phyloP scores from a whole-genome alignment of 64 coral and sea anemone genomes.

The Catalaphyllia jardinei region DNA sequence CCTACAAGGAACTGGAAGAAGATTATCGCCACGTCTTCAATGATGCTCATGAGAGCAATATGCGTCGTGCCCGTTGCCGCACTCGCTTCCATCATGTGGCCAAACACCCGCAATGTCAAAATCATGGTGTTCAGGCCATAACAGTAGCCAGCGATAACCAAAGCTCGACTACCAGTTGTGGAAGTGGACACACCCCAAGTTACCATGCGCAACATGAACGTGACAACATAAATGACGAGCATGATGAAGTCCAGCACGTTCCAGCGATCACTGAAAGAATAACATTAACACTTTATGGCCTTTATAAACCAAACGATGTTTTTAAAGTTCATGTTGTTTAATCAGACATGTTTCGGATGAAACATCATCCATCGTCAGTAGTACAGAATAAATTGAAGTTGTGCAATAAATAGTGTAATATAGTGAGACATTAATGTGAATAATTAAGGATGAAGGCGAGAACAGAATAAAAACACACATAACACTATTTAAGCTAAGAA shows the following conservation, averaged over 20 bases:
- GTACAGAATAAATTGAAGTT: no score
- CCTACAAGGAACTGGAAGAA: slow-evolving; percentile 30
- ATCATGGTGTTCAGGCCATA: slow-evolving; percentile 48
- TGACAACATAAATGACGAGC: slow-evolving; percentile 29
- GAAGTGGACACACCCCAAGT: slow-evolving; percentile 29
- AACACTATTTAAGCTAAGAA: no score
- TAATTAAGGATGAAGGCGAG: no score
- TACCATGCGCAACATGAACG: slow-evolving; percentile 22
- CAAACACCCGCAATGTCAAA: slow-evolving; percentile 42
- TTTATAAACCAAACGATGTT: no score
- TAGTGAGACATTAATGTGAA: no score
- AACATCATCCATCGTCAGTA: no score
- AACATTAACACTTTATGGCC: no score
- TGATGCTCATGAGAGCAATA: slow-evolving; percentile 42
- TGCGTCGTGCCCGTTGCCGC: slow-evolving; percentile 22
- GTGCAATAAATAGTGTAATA: no score
- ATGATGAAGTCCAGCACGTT: slow-evolving; percentile 36
- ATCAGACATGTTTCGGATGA: no score
- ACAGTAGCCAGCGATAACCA: slow-evolving; percentile 35
- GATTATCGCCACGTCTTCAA: slow-evolving; percentile 32
- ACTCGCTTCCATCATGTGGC: slow-evolving; percentile 37
- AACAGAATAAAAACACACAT: no score
- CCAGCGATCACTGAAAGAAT: slow-evolving; percentile 32
- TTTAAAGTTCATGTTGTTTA: no score
- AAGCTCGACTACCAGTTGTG: background rate